Base-by-base conservation (phyloP, 2,888 invertebrate species). In the Bellardia bayeri region DNA sequence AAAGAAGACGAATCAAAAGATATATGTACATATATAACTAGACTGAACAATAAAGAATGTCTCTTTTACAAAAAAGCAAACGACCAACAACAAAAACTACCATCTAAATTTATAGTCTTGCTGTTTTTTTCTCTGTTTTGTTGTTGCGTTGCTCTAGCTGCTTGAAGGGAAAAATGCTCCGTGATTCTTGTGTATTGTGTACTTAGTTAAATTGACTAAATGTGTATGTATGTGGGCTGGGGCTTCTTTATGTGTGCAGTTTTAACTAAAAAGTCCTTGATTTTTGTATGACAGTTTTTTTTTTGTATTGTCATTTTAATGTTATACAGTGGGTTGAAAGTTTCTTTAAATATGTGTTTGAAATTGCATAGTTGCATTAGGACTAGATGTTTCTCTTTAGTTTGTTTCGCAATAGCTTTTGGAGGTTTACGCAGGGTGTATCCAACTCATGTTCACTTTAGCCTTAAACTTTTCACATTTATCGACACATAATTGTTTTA, bases 231-330 rank as follows among this genome's bases (percentile, higher is more conserved):
- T 63, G 33, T 54, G 64, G 45, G 45, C 13, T 45, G 58, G 71
- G 23, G 81, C 40, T 23, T 69, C 69, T 14, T n/a, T n/a, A 64
- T 82, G 82, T 76, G 54, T 75, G 80, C 83, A 68, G 81, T 74
- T 87, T 75, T 58, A 42, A 64, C 51, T 75, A 14, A 75, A 64
- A 69, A 85, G 85, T 87, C 87, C 87, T 87, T 87, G 85, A 85
- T 79, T 79, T 83, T 71, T 71, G 40, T 69, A 51, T 64, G 63
- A 76, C 68, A 74, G 8, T 82, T 79, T 68, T 33, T 74, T 63
- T 74, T 68, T 37, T 16, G 76, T 68, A 49, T 54, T 78, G 61
- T 33, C 14, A 42, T 58, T 68, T 71, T 68, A 42, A 37, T 40
- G 56, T 72, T 7, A 56, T 6, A 72, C 71, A 56, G 54, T 72